Base-by-base conservation (phyloP, 2,113 vertebrate genomes). In the Morone saxatilis region DNA sequence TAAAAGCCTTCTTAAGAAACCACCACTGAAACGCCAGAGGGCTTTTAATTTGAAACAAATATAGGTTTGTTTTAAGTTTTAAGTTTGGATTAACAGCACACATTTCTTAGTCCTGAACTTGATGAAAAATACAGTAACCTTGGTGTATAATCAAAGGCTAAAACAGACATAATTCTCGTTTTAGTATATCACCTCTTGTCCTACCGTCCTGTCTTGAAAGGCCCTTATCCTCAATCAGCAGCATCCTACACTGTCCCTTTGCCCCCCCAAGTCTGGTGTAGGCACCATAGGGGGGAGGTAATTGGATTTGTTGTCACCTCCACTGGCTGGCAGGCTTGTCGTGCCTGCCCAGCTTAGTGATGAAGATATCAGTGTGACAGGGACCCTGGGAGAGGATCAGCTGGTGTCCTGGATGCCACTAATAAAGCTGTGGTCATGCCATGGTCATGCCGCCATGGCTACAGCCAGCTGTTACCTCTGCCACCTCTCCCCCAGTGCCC, bases 271-370 rank as follows among this genome's bases (percentile, higher is more conserved):
- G 73, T 89, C 88, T 91, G 88, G 93, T 88, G 89, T 94, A 95
- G 96, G 96, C 96, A 93, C 97, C 97, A 94, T 98, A 96, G 97
- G 95, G 97, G 96, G 98, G 96, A 97, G 97, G 97, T 99, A 99
- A 99, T 99, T 99, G 98, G 98, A 99, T 99, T 99, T 98, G 97
- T 97, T 99, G 98, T 99, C 98, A 98, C 98, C 97, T 99, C 96
- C 96, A 88, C 95, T 97, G 96, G 97, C 97, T 97, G 97, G 97
- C 97, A 97, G 97, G 96, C 97, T 96, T 94, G 95, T 96, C 96
- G 88, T 91, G 98, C 99, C 98, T 96, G 96, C 97, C 98, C 96
- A 94, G 96, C 96, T 99, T 98, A 99, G 96, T 95, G 96, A 99
- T 99, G 97, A 99, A 99, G 98, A 99, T 97, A 97, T 99, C 98